A percentile compares a stretch with the other conserved stretches of the same genome.
Conservation (phyloP, 2,888 invertebrate species). For the Yponomeuta plumbellus region DNA sequence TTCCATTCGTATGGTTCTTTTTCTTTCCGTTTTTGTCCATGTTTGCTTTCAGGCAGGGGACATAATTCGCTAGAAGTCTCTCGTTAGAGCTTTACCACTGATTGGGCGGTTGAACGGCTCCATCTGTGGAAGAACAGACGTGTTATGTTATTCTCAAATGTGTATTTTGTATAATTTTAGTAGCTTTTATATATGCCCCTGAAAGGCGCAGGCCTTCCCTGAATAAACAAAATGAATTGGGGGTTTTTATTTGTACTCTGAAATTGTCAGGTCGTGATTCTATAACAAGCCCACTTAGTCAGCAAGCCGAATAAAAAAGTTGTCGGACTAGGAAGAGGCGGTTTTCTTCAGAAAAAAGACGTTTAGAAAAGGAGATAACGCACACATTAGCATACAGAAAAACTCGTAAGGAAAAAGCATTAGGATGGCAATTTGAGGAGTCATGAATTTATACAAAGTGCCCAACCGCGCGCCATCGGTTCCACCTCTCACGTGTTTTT, state of each 20-base stretch:
- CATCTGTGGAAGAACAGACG: neutral
- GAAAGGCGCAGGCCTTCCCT: no score
- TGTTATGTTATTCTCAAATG: neutral
- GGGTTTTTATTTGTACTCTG: no score
- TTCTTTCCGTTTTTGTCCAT: conserved; percentile 67
- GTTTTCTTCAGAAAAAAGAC: conserved; percentile 38
- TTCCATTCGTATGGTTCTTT: conserved; percentile 63
- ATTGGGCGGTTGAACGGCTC: neutral
- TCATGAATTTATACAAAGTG: conserved; percentile 19
- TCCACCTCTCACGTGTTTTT: neutral
- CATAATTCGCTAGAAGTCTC: conserved; percentile 9
- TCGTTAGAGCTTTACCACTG: neutral
- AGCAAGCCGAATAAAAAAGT: conserved; percentile 41
- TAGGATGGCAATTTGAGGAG: conserved; percentile 18
- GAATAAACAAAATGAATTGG: no score
- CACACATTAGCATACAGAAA: conserved; percentile 29
- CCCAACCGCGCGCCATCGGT: conserved; percentile 1
- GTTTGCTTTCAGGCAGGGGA: conserved; percentile 33
- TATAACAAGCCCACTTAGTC: conserved; percentile 31
- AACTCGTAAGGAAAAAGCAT: conserved; percentile 17
- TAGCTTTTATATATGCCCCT: no score
- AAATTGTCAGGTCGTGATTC: neutral
- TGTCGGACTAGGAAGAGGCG: conserved; percentile 48
- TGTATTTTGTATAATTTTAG: no score
- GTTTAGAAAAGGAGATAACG: conserved; percentile 33